Conservation (phyloP, 2,888 invertebrate genomes). For the Subacronicta megacephala region DNA sequence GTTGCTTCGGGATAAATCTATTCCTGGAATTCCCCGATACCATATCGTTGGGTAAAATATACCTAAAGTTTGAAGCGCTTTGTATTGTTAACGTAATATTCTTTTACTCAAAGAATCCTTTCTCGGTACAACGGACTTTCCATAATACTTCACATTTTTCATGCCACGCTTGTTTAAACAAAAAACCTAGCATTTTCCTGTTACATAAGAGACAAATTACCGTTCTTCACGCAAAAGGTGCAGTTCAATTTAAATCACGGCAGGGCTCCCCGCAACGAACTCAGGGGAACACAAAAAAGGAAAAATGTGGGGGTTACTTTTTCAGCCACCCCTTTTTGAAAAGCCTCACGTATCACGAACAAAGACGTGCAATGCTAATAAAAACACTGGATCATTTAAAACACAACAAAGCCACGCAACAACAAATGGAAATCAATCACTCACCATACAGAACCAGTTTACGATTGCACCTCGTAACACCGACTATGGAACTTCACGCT, state of each 20-base stretch:
- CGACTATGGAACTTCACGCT: slow-evolving; percentile 43
- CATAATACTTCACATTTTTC: slow-evolving; percentile 28
- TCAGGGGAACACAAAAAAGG: slow-evolving; percentile 37
- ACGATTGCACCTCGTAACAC: slow-evolving; percentile 39
- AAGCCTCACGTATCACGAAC: slow-evolving; percentile 47
- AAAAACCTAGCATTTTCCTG: slow-evolving; percentile 22
- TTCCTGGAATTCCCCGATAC: slow-evolving; percentile 46
- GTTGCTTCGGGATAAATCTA: slow-evolving; percentile 46
- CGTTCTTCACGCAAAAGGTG: slow-evolving; percentile 50
- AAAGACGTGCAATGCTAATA: slow-evolving; percentile 49
- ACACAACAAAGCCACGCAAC: slow-evolving; percentile 47
- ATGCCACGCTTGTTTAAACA: slow-evolving; percentile 33
- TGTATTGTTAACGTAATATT: slow-evolving; percentile 26
- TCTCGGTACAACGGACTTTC: slow-evolving; percentile 18
- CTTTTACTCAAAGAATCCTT: slow-evolving; percentile 33
- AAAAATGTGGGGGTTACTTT: slow-evolving; percentile 38
- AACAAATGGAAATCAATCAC: slow-evolving; percentile 56
- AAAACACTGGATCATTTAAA: slow-evolving; percentile 55
- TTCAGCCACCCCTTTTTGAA: slow-evolving; percentile 49
- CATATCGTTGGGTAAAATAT: slow-evolving; percentile 29
- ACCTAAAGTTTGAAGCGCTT: slow-evolving; percentile 31
- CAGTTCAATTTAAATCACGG: slow-evolving; percentile 55
- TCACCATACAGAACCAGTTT: slow-evolving; percentile 52
- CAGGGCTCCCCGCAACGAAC: slow-evolving; percentile 27
- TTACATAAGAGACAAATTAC: slow-evolving; percentile 45